Evolutionary conservation across 2,888 invertebrate species (phyloP).

Genomic region (Oeneis ivallda): DNA sequence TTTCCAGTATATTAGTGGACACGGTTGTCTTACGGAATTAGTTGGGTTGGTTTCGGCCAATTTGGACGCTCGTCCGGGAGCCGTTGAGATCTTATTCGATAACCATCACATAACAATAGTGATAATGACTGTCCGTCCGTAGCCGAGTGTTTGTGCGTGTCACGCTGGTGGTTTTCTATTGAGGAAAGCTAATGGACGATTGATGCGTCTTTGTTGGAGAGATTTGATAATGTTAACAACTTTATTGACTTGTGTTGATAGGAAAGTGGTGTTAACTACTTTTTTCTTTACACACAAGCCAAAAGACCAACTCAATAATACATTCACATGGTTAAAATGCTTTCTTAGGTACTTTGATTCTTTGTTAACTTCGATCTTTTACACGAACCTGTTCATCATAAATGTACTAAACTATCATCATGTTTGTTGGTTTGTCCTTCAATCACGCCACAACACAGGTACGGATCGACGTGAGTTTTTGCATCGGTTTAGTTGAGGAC

Average conservation of each 20-base stretch:
- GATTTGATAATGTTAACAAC: conserved; percentile 10
- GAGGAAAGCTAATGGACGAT: conserved; percentile 26
- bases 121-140: conserved; percentile 33
- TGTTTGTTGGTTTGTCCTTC: too few relatives aligned
- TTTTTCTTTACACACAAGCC: background rate
- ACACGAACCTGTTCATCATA: too few relatives aligned
- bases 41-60: conserved; percentile 54
- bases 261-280: background rate
- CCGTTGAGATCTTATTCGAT: conserved; percentile 68
- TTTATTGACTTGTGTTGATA: background rate
- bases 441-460: too few relatives aligned
- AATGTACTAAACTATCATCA: too few relatives aligned
- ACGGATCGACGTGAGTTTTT: too few relatives aligned
- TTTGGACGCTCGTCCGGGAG: conserved; percentile 50
- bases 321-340: too few relatives aligned
- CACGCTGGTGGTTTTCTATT: conserved; percentile 49
- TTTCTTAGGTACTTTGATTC: too few relatives aligned
- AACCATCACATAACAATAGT: conserved; percentile 39
- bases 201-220: conserved; percentile 15
- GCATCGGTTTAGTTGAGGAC: too few relatives aligned
- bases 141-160: conserved; percentile 53
- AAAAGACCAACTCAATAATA: too few relatives aligned
- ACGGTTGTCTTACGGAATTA: conserved; percentile 77
- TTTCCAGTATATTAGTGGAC: conserved; percentile 70
- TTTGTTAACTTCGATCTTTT: too few relatives aligned